Percentiles rank a stretch among this genome's conserved stretches.
These are phyloP conservation scores for Ptilonorhynchus violaceus DNA, from an alignment of 2,113 vertebrate genomes.

Conservation along the genomic window DNA sequence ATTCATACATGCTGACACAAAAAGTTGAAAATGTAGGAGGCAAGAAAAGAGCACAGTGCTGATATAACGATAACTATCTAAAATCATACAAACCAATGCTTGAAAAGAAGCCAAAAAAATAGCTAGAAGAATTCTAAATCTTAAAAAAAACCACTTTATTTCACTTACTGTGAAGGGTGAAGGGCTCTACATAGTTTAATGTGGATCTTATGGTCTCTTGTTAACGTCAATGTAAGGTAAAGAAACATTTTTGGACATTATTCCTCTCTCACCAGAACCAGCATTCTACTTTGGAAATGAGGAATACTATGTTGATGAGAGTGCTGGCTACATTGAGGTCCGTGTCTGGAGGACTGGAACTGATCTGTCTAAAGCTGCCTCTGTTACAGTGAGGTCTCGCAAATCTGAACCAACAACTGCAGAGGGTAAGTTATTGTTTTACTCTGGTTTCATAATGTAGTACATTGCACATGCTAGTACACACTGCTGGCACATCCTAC, in stretches of 20 bases:
- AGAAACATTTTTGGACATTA: not conserved
- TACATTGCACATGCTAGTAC: rapidly evolving
- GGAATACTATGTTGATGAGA: conserved; percentile 87
- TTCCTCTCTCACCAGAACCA: conserved; percentile 79
- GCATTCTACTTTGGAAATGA: conserved; percentile 86
- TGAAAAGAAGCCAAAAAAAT: not conserved
- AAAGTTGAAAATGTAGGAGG: not conserved
- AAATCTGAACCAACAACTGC: conserved; percentile 87
- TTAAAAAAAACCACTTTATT: not conserved
- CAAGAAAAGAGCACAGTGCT: not conserved
- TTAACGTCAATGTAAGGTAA: not conserved
- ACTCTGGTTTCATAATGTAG: not conserved
- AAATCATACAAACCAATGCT: not conserved
- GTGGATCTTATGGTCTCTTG: not conserved
- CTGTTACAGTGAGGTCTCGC: conserved; percentile 87
- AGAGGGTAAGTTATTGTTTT: conserved; percentile 75
- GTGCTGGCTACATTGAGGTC: conserved; percentile 83
- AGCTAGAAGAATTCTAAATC: not conserved
- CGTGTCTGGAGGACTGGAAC: conserved; percentile 88
- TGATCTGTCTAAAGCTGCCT: conserved; percentile 85
- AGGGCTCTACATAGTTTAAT: not conserved
- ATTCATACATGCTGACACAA: not conserved
- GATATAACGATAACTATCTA: not conserved
- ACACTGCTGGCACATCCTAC: not conserved
- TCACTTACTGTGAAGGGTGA: not conserved